Conservation (phyloP, 2,888 invertebrate species). For the Operophtera brumata region DNA sequence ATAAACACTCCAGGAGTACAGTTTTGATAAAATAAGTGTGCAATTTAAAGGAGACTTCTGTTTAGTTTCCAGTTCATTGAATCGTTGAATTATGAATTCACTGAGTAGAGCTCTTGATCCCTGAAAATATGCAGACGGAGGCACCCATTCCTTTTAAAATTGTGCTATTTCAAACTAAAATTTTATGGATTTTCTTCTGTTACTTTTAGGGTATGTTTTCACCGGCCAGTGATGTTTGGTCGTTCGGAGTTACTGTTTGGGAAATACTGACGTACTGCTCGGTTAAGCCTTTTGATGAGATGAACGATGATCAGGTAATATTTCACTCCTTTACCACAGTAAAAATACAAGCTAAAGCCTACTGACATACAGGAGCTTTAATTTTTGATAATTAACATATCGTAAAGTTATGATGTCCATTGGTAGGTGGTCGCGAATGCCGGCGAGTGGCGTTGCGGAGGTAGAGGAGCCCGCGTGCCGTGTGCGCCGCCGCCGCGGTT, state of each 20-base stretch:
- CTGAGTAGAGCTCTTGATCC: slow-evolving; percentile 26
- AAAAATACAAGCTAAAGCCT: too few species aligned
- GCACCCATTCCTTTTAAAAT: slow-evolving; percentile 14
- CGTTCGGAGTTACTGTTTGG: slow-evolving; percentile 94
- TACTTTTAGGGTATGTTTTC: slow-evolving; percentile 89
- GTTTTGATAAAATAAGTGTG: slow-evolving; percentile 6
- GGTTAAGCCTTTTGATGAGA: slow-evolving; percentile 89
- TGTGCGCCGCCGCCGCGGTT: slow-evolving; percentile 86
- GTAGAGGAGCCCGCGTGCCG: slow-evolving; percentile 66
- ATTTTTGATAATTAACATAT: background rate
- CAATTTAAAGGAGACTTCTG: slow-evolving; percentile 8
- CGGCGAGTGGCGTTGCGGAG: slow-evolving; percentile 82
- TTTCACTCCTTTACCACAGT: background rate
- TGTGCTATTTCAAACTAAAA: slow-evolving; percentile 9
- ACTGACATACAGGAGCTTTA: background rate
- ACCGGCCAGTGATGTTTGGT: slow-evolving; percentile 94
- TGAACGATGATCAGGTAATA: slow-evolving; percentile 89
- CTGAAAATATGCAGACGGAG: slow-evolving; percentile 24
- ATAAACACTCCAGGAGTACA: background rate
- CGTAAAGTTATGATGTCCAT: background rate
- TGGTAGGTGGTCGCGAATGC: slow-evolving; percentile 82
- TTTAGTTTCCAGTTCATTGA: slow-evolving; percentile 22
- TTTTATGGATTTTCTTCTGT: slow-evolving; percentile 5
- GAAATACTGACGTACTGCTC: slow-evolving; percentile 91
- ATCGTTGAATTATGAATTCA: slow-evolving; percentile 25